These are phyloP conservation scores for Lasioglossum albipes DNA, from an alignment of 1,140 invertebrate genomes.

Conservation along the genomic window DNA sequence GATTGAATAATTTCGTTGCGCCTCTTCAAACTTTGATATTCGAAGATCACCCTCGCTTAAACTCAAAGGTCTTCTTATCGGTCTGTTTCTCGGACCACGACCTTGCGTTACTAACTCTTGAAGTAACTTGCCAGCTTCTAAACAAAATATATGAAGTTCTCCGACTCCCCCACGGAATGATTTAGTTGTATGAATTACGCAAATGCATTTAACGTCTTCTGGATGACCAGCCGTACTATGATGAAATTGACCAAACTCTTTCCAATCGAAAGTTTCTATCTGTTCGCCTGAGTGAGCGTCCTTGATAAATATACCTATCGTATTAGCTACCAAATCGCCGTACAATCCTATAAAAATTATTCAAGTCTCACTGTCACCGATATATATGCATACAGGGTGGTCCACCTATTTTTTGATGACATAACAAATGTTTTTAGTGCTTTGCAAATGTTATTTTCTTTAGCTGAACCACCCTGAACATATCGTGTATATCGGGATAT, in stretches of 20 bases:
- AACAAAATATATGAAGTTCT: constrained; percentile 80
- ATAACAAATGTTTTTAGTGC: too few relatives aligned
- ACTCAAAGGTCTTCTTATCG: constrained; percentile 74
- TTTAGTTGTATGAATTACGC: constrained; percentile 81
- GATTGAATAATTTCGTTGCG: constrained; percentile 49
- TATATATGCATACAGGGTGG: too few relatives aligned
- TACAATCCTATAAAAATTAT: constrained; percentile 73
- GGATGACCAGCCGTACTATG: constrained; percentile 76
- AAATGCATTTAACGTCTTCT: constrained; percentile 80
- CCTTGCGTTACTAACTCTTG: constrained; percentile 78
- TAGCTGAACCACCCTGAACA: too few relatives aligned
- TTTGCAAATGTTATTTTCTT: too few relatives aligned
- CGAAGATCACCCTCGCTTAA: constrained; percentile 80
- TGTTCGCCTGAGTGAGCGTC: constrained; percentile 78
- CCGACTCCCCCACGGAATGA: constrained; percentile 79
- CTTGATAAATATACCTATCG: constrained; percentile 78
- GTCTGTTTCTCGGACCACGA: constrained; percentile 69
- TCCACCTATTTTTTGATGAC: too few relatives aligned
- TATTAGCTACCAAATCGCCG: constrained; percentile 78
- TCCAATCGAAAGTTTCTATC: constrained; percentile 79
- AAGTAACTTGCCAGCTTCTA: constrained; percentile 75
- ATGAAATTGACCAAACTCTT: constrained; percentile 80
- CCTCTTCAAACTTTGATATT: constrained; percentile 37
- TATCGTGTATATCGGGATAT: background rate
- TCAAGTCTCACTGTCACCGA: background rate